Conservation (phyloP, 2,113 vertebrate species). For the Strigops habroptila region DNA sequence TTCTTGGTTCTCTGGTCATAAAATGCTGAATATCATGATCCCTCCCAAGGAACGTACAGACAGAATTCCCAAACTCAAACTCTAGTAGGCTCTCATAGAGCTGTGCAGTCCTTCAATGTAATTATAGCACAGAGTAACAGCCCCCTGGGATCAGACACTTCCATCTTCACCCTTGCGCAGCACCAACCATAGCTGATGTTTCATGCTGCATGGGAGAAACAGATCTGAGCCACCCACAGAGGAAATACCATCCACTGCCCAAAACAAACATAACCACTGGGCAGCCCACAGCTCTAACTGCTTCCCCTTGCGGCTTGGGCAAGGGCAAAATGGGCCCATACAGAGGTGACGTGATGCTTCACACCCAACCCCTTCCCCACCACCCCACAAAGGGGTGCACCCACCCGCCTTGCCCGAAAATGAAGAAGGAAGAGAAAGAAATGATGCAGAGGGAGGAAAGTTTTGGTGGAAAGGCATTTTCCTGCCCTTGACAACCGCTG, state of each 20-base stretch:
- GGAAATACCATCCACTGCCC: constrained; percentile 36
- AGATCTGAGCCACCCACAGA: constrained; percentile 26
- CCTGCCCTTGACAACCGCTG: not conserved
- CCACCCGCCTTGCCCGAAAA: not conserved
- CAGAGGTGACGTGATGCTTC: not conserved
- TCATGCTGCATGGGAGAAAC: not conserved
- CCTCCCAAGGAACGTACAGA: not conserved
- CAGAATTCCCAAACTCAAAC: not conserved
- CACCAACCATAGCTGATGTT: not conserved
- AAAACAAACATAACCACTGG: constrained; percentile 39
- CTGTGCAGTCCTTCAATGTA: not conserved
- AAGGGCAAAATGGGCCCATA: not conserved
- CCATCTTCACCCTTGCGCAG: not conserved
- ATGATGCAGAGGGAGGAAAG: not conserved
- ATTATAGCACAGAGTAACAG: not conserved
- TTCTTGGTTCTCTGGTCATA: not conserved
- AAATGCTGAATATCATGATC: not conserved
- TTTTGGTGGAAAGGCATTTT: not conserved
- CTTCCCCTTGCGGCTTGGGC: constrained; percentile 24
- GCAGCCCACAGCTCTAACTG: constrained; percentile 42
- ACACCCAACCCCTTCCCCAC: not conserved
- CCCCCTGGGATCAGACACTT: not conserved
- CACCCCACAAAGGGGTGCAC: not conserved
- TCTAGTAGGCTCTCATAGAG: not conserved
- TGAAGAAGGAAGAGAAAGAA: constrained; percentile 9